Conservation (phyloP, 1,140 invertebrate species). For the Aphaenogaster rudis region DNA sequence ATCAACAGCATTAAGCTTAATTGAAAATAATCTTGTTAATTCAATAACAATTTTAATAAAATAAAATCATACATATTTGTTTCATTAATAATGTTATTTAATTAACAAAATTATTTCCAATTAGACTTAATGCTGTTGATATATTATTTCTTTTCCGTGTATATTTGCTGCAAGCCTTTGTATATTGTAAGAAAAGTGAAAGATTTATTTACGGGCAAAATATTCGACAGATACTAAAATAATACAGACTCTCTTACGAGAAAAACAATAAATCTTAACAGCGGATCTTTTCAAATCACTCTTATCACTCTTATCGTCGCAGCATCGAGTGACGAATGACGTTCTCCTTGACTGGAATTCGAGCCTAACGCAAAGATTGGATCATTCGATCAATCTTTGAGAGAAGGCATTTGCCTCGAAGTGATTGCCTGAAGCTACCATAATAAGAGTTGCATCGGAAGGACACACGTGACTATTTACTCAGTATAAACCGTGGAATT, state of each 20-base stretch:
- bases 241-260: background rate
- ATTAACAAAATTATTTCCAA: no score
- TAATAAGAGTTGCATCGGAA: conserved; percentile 6
- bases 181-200: background rate
- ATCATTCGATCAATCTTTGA: conserved; percentile 43
- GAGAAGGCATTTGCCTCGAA: background rate
- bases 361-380: background rate
- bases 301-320: conserved; percentile 1
- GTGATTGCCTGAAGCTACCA: background rate
- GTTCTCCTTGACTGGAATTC: background rate
- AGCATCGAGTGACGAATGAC: conserved; percentile 28
- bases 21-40: no score
- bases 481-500: background rate
- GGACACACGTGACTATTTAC: conserved; percentile 5
- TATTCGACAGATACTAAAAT: background rate
- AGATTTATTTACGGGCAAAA: background rate
- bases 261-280: background rate
- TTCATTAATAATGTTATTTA: no score
- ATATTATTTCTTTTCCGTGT: no score
- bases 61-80: no score
- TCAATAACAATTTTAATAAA: no score
- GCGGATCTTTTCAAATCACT: background rate
- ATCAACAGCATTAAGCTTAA: no score
- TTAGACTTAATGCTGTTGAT: no score
- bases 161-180: background rate